A percentile compares a stretch with the other conserved stretches of the same genome.
These are phyloP conservation scores for human (Homo sapiens) DNA, from an alignment of 2,113 vertebrate genomes.

Conservation along the genomic window DNA sequence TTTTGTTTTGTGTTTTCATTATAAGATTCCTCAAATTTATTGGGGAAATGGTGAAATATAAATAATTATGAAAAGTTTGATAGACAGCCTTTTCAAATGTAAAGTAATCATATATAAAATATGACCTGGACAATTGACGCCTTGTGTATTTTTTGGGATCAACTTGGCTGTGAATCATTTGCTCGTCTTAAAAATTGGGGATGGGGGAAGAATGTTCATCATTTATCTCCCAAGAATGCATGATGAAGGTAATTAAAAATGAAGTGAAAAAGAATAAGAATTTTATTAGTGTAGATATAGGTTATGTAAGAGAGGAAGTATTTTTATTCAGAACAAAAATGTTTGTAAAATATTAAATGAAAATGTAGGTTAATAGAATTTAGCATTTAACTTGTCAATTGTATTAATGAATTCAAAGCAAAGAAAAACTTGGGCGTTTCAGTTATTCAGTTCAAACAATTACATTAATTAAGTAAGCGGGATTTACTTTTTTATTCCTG, in stretches of 20 bases:
- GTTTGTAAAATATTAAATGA: constrained; percentile 19
- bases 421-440: constrained; percentile 29
- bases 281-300: background rate
- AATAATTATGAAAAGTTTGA: background rate
- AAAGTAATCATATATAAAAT: background rate
- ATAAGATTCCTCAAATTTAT: background rate
- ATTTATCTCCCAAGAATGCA: background rate
- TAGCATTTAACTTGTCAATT: constrained; percentile 16
- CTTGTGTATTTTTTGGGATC: background rate
- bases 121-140: background rate
- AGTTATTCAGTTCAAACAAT: constrained; percentile 36
- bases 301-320: background rate
- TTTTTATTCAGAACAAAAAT: constrained; percentile 40
- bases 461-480: constrained; percentile 19
- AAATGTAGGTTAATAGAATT: background rate
- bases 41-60: background rate
- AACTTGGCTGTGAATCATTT: background rate
- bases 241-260: background rate
- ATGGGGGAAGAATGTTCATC: background rate
- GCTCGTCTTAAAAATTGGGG: background rate
- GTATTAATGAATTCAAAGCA: constrained; percentile 39
- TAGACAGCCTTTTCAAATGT: background rate
- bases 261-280: background rate
- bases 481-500: constrained; percentile 13
- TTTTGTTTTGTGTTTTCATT: constrained; percentile 38